Evolutionary conservation across 2,888 invertebrate species (phyloP), one percentile per base, ranked within the genome.

Genomic region (Dysmachus trigonus): DNA sequence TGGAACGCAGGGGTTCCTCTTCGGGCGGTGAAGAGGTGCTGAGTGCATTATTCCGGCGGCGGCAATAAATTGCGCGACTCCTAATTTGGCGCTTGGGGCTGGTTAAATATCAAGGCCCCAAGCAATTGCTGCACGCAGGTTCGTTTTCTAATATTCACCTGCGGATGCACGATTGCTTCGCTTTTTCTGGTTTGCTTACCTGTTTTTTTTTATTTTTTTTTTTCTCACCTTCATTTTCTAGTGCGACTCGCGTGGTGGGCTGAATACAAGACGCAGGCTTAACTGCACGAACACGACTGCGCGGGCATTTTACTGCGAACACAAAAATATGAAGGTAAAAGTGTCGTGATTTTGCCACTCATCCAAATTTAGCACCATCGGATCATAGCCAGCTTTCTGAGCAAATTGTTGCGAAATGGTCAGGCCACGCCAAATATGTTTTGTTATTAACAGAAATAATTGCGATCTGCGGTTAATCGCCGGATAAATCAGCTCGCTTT

Each of bases 61-160:
- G 51, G n/a, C 31, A 62, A 82, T 82, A 82, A 62, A 82, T n/a
- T 35, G 81, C 38, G 35, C 62, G 5, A 18, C 62, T 82, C 62
- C 81, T 62, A 53, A 82, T 82, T 82, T 35, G 81, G 62, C 33
- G 22, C 81, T 62, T 30, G 35, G 31, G 81, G 62, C 62, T 62
- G 62, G 10, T 33, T 62, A 82, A 82, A 82, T 82, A 82, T 62
- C 81, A 82, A 82, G 81, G 81, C 81, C 81, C 53, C 62, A 4
- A 22, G 33, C 35, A 62, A 82, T 22, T 38, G 31, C 33, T 82
- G 62, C 81, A 53, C 62, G 53, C 3, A 62, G 31, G 8, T 15
- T 81, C 53, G 62, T 77, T 77, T 77, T 47, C 77, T 77, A 77
- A 77, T 77, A 77, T 77, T 77, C 41, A 77, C 77, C 47, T 77